Evolutionary conservation across 2,797 vertebrate species (phyloP), one percentile per base, ranked within the genome.

Genomic region (Paratrypauchen microcephalus): DNA sequence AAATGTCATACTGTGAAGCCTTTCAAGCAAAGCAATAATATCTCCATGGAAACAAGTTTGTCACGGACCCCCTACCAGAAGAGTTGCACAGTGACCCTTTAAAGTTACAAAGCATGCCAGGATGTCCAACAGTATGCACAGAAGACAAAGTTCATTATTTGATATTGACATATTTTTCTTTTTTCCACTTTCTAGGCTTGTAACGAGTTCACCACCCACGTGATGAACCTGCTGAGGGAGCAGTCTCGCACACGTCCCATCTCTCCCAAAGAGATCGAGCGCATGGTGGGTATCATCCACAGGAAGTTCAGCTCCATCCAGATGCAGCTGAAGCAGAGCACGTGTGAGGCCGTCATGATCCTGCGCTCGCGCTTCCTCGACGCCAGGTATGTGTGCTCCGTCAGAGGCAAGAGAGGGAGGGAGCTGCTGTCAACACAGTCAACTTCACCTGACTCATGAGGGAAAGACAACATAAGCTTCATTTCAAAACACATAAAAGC

Each of bases 281-380:
- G 97, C 55, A 99, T 99, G 97, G 97, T 99, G 83, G 94, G 93
- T 91, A 98, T 99, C 92, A 99, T 99, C 92, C 97, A 99, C 89
- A 96, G 97, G 93, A 99, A 99, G 92, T 99, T 99, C 95, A 98
- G 96, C 93, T 98, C 97, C 91, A 99, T 99, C 93, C 97, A 99
- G 94, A 98, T 99, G 96, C 97, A 99, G 92, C 91, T 99, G 39
- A 99, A 99, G 74, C 97, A 99, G 90, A 97, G 96, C 95, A 96
- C 95, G 88, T 99, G 97, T 0, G 97, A 99, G 87, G 97, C 97
- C 0, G 97, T 99, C 89, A 99, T 99, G 97, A 99, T 99, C 92
- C 92, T 99, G 88, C 96, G 97, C 80, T 98, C 97, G 7, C 96
- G 97, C 74, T 99, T 99, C 83, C 95, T 98, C 63, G 97, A 98